These are phyloP conservation scores for Clamator glandarius DNA, from an alignment of 2,797 vertebrate species.

Conservation along the genomic window DNA sequence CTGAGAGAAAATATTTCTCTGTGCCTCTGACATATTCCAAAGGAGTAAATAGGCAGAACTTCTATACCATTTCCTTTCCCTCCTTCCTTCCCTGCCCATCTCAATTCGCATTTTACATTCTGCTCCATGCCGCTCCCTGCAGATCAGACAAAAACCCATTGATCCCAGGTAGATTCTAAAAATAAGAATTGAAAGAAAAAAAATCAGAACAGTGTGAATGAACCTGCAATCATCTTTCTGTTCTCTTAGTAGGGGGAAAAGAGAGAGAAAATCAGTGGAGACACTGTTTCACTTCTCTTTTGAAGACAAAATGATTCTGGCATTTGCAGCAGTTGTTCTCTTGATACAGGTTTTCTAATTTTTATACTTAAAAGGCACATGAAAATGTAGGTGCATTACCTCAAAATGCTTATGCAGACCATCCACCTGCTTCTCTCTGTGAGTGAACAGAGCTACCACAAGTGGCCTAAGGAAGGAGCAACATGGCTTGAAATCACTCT, in stretches of 20 bases:
- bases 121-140: not conserved
- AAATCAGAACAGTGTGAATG: slow-evolving; percentile 21
- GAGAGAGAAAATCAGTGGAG: slow-evolving; percentile 49
- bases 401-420: slow-evolving; percentile 19
- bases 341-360: slow-evolving; percentile 32
- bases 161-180: slow-evolving; percentile 26
- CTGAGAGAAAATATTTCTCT: not conserved
- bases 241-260: slow-evolving; percentile 5
- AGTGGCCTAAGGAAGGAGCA: slow-evolving; percentile 21
- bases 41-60: not conserved
- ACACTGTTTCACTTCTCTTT: slow-evolving; percentile 21
- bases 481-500: not conserved
- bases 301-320: slow-evolving; percentile 5
- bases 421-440: not conserved
- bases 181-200: slow-evolving; percentile 31
- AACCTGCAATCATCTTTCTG: slow-evolving; percentile 41
- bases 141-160: slow-evolving; percentile 4
- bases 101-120: not conserved
- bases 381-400: slow-evolving; percentile 17
- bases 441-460: not conserved
- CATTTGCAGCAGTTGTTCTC: slow-evolving; percentile 43
- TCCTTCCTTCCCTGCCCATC: not conserved
- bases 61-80: not conserved
- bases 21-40: not conserved
- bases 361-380: slow-evolving; percentile 15